A percentile compares a stretch with the other conserved stretches of the same genome.
These are phyloP conservation scores for Prionailurus viverrinus DNA, from an alignment of 2,113 vertebrate species.

Conservation along the genomic window DNA sequence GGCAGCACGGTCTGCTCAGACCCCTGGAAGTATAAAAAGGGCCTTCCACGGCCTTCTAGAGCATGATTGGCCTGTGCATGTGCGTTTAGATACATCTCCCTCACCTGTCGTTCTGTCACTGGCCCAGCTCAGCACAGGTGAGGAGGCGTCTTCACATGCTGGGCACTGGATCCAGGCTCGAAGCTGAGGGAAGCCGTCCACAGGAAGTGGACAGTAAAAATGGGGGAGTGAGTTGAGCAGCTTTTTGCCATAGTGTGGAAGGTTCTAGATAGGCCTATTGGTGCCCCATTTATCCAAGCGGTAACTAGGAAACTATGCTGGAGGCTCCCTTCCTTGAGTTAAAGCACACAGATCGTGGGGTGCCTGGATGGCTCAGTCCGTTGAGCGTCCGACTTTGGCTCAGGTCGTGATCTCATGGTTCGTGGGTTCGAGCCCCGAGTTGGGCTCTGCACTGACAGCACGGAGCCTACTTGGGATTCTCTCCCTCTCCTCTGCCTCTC, in stretches of 20 bases:
- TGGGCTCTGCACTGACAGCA: too few species aligned
- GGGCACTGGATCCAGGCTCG: rapidly evolving
- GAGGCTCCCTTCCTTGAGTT: not conserved
- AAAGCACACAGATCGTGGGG: not conserved
- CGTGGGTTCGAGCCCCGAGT: too few species aligned
- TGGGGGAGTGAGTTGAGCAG: not conserved
- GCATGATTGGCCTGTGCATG: rapidly evolving
- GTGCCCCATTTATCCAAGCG: not conserved
- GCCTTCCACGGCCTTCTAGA: not conserved
- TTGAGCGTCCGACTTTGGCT: too few species aligned
- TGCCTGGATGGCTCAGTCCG: too few species aligned
- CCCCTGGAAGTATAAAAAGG: rapidly evolving
- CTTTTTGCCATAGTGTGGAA: not conserved
- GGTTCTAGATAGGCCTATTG: not conserved
- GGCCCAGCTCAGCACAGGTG: rapidly evolving
- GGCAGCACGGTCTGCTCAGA: not conserved
- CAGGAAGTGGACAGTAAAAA: rapidly evolving
- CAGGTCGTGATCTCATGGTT: too few species aligned
- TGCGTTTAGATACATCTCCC: too few species aligned
- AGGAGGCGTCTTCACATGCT: rapidly evolving
- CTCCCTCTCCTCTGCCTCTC: too few species aligned
- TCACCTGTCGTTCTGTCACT: not conserved
- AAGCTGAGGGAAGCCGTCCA: not conserved
- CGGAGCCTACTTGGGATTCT: too few species aligned
- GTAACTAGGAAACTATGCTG: not conserved